Evolutionary conservation across 2,113 vertebrate genomes (phyloP).

Genomic region (Mustela nigripes): DNA sequence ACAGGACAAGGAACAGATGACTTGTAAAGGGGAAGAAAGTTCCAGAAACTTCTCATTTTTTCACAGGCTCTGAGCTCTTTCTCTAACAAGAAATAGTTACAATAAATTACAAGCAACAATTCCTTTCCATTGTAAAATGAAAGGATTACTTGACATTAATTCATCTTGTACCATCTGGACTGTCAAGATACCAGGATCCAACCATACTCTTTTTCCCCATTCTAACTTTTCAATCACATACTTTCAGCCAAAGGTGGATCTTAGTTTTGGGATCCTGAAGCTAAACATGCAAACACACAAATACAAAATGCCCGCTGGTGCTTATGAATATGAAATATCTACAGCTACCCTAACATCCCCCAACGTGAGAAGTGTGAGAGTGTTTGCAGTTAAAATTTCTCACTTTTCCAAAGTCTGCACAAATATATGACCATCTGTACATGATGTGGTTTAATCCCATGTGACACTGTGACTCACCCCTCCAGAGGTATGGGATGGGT

Average conservation of each 20-base stretch:
- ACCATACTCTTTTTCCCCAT: not conserved
- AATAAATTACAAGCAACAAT: not conserved
- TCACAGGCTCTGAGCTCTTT: not conserved
- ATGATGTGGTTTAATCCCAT: too few species aligned
- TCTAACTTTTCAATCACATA: not conserved
- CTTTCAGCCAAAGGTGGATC: not conserved
- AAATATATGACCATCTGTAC: not conserved
- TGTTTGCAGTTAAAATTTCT: not conserved
- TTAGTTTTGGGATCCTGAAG: not conserved
- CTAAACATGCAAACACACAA: not conserved
- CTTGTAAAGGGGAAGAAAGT: not conserved
- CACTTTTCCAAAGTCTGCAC: not conserved
- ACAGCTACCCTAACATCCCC: not conserved
- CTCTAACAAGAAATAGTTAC: not conserved
- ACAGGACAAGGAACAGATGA: not conserved
- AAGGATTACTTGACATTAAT: not conserved
- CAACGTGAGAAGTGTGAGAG: not conserved
- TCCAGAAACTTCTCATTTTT: not conserved
- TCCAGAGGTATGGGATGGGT: not conserved
- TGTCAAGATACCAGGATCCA: not conserved
- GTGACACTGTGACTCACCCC: not conserved
- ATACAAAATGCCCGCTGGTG: not conserved
- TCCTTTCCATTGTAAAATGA: not conserved
- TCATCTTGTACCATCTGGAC: not conserved
- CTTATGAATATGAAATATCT: not conserved